A percentile compares a stretch with the other conserved stretches of the same genome.
phyloP scores from a whole-genome alignment of 2,113 vertebrate species.

The Pygoscelis antarcticus region DNA sequence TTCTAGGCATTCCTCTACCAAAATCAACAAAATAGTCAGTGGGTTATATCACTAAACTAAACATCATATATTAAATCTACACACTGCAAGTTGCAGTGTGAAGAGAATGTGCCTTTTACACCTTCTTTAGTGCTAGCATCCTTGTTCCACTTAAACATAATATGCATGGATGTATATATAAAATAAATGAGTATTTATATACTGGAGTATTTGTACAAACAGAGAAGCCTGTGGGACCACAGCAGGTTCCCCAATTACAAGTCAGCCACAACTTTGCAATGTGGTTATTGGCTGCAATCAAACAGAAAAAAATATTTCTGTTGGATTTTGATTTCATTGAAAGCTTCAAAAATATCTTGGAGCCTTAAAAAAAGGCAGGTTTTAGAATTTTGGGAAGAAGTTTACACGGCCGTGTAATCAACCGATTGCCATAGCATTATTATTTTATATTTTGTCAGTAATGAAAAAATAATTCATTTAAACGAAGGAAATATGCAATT shows the following conservation, averaged over 20 bases:
- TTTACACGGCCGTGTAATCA: not conserved
- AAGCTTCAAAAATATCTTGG: slow-evolving; percentile 38
- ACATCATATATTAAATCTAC: slow-evolving; percentile 47
- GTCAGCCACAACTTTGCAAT: slow-evolving; percentile 55
- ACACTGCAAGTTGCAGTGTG: not conserved
- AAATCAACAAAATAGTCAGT: slow-evolving; percentile 61
- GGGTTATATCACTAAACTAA: slow-evolving; percentile 59
- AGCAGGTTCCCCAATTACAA: slow-evolving; percentile 57
- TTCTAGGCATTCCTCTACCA: slow-evolving; percentile 55
- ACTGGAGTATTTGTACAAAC: slow-evolving; percentile 54
- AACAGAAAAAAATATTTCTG: slow-evolving; percentile 71
- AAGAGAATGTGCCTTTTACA: slow-evolving; percentile 55
- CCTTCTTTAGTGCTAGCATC: slow-evolving; percentile 17
- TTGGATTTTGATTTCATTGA: slow-evolving; percentile 63
- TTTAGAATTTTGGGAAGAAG: slow-evolving; percentile 14
- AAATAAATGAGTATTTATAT: slow-evolving; percentile 67
- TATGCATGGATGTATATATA: slow-evolving; percentile 2
- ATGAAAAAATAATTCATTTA: not conserved
- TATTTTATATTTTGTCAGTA: not conserved
- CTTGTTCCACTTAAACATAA: slow-evolving; percentile 49
- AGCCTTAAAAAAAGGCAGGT: not conserved
- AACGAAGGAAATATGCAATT: slow-evolving; percentile 18
- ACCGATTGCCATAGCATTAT: not conserved
- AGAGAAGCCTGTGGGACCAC: slow-evolving; percentile 49
- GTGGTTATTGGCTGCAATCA: slow-evolving; percentile 68